Conservation (phyloP, 2,797 vertebrate species). For the Lutjanus campechanus region DNA sequence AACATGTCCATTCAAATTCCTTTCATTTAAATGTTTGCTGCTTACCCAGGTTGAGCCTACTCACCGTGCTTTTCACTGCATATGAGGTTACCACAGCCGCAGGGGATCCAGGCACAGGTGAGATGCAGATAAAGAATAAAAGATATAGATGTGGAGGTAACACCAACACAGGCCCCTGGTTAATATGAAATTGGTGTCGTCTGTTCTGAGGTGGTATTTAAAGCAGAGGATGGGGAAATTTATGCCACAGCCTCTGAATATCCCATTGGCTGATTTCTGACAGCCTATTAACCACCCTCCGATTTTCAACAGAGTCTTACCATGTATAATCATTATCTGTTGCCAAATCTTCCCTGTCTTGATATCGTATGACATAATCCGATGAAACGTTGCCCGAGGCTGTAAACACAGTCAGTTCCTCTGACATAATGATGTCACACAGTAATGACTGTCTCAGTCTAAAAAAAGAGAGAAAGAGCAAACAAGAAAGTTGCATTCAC, state of each 20-base stretch:
- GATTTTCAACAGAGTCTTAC: constrained; percentile 38
- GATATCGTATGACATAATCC: neutral
- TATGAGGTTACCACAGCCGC: neutral
- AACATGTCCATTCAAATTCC: neutral
- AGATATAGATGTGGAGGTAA: neutral
- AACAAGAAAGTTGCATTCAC: neutral
- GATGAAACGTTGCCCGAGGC: constrained; percentile 20
- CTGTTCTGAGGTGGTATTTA: constrained; percentile 61
- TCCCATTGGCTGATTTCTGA: constrained; percentile 88
- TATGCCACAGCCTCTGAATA: constrained; percentile 79
- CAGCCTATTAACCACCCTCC: constrained; percentile 61
- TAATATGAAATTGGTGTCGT: constrained; percentile 11
- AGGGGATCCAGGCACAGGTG: neutral
- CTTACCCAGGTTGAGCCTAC: neutral
- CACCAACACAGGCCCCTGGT: constrained; percentile 6
- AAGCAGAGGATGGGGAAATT: constrained; percentile 82
- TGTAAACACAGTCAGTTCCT: constrained; percentile 11
- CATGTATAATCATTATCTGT: neutral
- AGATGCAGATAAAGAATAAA: neutral
- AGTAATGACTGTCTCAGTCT: neutral
- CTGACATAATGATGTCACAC: constrained; percentile 20
- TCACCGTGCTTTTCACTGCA: constrained; percentile 15
- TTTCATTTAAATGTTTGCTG: neutral
- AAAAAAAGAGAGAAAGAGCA: neutral
- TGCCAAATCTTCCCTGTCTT: neutral